Evolutionary conservation across 1,140 invertebrate species (phyloP).

Genomic region (Oryctes rhinoceros): DNA sequence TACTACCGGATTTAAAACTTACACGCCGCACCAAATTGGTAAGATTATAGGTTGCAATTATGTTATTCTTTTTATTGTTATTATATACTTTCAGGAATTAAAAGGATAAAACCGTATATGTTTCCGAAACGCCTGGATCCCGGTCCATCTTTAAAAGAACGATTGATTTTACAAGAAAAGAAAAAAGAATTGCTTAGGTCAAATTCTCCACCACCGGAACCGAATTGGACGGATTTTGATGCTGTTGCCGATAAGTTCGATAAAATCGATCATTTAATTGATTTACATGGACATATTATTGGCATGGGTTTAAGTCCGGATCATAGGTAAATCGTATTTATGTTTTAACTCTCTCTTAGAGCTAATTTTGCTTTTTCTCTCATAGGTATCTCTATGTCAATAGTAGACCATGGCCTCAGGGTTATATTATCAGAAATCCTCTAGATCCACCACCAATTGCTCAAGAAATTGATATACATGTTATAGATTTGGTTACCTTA

Average conservation of each 20-base stretch:
- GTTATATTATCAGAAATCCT: slow-evolving; percentile 80
- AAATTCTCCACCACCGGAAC: slow-evolving; percentile 64
- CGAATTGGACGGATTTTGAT: slow-evolving; percentile 76
- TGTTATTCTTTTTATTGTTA: background rate
- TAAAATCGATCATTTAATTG: slow-evolving; percentile 83
- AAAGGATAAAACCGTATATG: slow-evolving; percentile 76
- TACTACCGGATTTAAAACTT: slow-evolving; percentile 85
- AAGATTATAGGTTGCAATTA: slow-evolving; percentile 37
- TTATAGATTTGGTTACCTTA: slow-evolving; percentile 83
- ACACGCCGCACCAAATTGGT: slow-evolving; percentile 88
- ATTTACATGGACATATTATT: slow-evolving; percentile 89
- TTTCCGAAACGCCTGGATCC: slow-evolving; percentile 76
- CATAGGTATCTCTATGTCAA: slow-evolving; percentile 85
- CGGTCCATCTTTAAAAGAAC: slow-evolving; percentile 73
- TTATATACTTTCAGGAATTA: slow-evolving; percentile 68
- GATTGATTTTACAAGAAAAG: slow-evolving; percentile 68
- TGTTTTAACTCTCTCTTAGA: slow-evolving; percentile 10
- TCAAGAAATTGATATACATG: slow-evolving; percentile 91
- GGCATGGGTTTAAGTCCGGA: slow-evolving; percentile 89
- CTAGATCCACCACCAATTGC: slow-evolving; percentile 86
- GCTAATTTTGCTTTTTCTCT: slow-evolving; percentile 47
- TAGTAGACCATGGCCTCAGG: slow-evolving; percentile 84
- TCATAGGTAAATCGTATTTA: slow-evolving; percentile 68
- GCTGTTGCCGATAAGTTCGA: slow-evolving; percentile 78
- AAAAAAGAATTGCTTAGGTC: slow-evolving; percentile 63